Percentiles rank a stretch among this genome's conserved stretches.
phyloP scores from a whole-genome alignment of 2,888 invertebrate genomes.

The Drosophila conformis region DNA sequence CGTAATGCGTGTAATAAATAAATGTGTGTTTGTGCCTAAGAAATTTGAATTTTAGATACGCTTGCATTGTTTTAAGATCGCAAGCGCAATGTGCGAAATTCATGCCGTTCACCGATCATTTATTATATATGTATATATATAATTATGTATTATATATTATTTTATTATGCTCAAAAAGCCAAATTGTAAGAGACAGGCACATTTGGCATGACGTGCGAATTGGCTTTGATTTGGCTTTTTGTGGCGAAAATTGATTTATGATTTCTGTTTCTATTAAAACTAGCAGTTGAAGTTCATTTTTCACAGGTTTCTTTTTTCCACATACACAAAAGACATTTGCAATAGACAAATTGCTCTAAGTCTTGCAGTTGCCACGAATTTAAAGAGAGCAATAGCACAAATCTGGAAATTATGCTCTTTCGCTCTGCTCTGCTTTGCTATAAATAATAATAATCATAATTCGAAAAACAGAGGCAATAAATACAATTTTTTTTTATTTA shows the following conservation, averaged over 20 bases:
- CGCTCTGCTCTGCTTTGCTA: background rate
- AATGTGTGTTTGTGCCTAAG: constrained; percentile 9
- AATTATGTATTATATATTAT: background rate
- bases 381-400: background rate
- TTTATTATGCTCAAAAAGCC: constrained; percentile 15
- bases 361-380: background rate
- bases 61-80: constrained; percentile 16
- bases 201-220: constrained; percentile 54
- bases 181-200: constrained; percentile 51
- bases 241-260: constrained; percentile 5
- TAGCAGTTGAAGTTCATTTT: constrained; percentile 16
- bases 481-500: background rate
- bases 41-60: constrained; percentile 2
- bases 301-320: constrained; percentile 23
- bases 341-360: background rate
- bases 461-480: background rate
- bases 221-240: constrained; percentile 26
- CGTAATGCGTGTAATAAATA: constrained; percentile 49
- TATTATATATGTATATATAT: background rate
- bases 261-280: constrained; percentile 5
- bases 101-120: constrained; percentile 11
- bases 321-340: background rate
- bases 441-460: background rate
- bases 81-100: constrained; percentile 26
- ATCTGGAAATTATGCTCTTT: background rate